These are phyloP conservation scores for Atrina japonica DNA, from an alignment of 2,888 invertebrate genomes.

Conservation along the genomic window DNA sequence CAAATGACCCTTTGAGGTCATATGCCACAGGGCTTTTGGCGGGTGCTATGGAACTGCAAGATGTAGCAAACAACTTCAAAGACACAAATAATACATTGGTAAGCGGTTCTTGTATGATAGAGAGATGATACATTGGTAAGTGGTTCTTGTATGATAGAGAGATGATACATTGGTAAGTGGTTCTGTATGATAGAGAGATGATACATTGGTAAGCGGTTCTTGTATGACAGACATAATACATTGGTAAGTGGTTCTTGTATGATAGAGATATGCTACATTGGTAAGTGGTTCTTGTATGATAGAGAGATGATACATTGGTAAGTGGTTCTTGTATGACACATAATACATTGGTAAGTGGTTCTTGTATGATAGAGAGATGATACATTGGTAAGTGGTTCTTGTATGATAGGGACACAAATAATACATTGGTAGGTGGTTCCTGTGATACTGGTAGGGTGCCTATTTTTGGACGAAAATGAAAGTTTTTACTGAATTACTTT, in stretches of 20 bases:
- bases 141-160: conserved; percentile 84
- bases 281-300: conserved; percentile 19
- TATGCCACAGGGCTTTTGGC: conserved; percentile 97
- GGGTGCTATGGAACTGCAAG: conserved; percentile 97
- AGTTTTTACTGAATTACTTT: too few relatives aligned
- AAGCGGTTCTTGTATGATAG: conserved; percentile 81
- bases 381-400: conserved; percentile 17
- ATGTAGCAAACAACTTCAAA: conserved; percentile 94
- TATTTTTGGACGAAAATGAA: too few relatives aligned
- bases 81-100: conserved; percentile 86
- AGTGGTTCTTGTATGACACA: conserved; percentile 87
- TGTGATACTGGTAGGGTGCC: conserved; percentile 87
- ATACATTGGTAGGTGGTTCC: conserved; percentile 16
- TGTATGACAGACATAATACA: conserved; percentile 87
- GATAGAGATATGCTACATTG: conserved; percentile 86
- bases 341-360: conserved; percentile 67
- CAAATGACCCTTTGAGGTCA: conserved; percentile 93
- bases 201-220: conserved; percentile 14
- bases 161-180: conserved; percentile 82
- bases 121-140: conserved; percentile 84
- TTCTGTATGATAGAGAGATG: conserved; percentile 90
- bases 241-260: conserved; percentile 17
- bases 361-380: conserved; percentile 91
- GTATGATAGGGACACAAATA: too few relatives aligned
- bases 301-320: conserved; percentile 84